Percentiles rank a stretch among this genome's conserved stretches.
These are phyloP conservation scores for Tetropium fuscum DNA, from an alignment of 2,888 invertebrate species.

Conservation along the genomic window DNA sequence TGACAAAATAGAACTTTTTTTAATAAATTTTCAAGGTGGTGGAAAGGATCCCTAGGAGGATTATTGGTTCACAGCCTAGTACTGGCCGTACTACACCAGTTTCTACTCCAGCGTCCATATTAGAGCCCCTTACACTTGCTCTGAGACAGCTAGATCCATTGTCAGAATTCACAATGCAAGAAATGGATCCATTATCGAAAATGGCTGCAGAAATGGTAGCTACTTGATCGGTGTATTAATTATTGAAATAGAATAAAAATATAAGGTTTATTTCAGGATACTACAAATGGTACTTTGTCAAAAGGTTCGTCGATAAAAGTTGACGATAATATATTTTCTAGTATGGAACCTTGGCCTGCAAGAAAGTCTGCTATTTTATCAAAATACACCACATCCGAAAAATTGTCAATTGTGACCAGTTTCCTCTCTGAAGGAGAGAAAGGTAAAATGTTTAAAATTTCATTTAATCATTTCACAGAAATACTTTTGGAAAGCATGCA, in stretches of 20 bases:
- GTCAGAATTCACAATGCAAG: constrained; percentile 75
- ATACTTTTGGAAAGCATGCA: background rate
- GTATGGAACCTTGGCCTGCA: constrained; percentile 81
- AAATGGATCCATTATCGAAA: constrained; percentile 75
- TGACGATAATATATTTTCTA: constrained; percentile 44
- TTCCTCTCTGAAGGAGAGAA: constrained; percentile 86
- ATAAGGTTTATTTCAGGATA: constrained; percentile 39
- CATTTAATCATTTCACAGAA: too few relatives aligned
- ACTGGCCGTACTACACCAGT: constrained; percentile 69
- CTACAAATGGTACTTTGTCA: constrained; percentile 35
- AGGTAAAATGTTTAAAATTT: constrained; percentile 67
- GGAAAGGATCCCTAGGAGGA: constrained; percentile 69
- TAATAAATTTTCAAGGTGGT: constrained; percentile 62
- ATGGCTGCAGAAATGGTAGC: constrained; percentile 70
- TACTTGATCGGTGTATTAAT: background rate
- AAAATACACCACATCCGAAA: constrained; percentile 94
- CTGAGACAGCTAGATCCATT: constrained; percentile 82
- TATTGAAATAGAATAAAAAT: background rate
- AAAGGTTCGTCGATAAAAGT: constrained; percentile 51
- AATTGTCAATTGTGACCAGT: constrained; percentile 90
- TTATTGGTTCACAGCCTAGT: constrained; percentile 66
- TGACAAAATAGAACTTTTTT: constrained; percentile 3
- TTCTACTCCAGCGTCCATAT: constrained; percentile 61
- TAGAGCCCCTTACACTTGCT: constrained; percentile 70
- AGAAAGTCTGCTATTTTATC: constrained; percentile 83